These are phyloP conservation scores for Drymodes brunneopygia DNA, from an alignment of 2,113 vertebrate species.

Conservation along the genomic window DNA sequence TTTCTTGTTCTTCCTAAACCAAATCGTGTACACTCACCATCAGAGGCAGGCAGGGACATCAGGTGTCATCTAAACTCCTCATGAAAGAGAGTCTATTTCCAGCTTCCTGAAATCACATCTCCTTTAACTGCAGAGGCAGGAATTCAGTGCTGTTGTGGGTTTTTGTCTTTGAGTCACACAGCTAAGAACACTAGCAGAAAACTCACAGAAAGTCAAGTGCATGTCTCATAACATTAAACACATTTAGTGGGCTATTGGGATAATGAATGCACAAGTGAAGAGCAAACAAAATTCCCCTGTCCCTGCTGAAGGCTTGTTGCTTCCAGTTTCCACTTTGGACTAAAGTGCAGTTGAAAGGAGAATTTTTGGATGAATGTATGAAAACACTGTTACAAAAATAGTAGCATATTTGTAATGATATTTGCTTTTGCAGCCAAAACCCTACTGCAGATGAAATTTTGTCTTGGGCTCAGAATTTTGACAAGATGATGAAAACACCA, in stretches of 20 bases:
- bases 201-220: not conserved
- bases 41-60: not conserved
- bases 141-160: not conserved
- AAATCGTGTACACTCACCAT: not conserved
- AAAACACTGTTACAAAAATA: constrained; percentile 48
- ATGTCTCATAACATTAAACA: not conserved
- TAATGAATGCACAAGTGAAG: constrained; percentile 9
- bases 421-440: constrained; percentile 71
- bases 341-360: not conserved
- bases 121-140: not conserved
- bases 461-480: constrained; percentile 96
- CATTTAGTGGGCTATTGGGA: not conserved
- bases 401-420: constrained; percentile 10
- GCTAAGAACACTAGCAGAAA: not conserved
- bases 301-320: not conserved
- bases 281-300: not conserved
- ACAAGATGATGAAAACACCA: constrained; percentile 93
- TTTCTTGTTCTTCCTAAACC: constrained; percentile 6
- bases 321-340: not conserved
- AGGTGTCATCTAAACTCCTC: not conserved
- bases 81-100: not conserved
- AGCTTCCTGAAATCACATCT: not conserved
- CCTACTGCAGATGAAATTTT: constrained; percentile 90
- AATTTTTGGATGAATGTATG: not conserved
- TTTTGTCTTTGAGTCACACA: not conserved